These are phyloP conservation scores for Ceratina japonica DNA, from an alignment of 1,140 invertebrate genomes.

Conservation along the genomic window DNA sequence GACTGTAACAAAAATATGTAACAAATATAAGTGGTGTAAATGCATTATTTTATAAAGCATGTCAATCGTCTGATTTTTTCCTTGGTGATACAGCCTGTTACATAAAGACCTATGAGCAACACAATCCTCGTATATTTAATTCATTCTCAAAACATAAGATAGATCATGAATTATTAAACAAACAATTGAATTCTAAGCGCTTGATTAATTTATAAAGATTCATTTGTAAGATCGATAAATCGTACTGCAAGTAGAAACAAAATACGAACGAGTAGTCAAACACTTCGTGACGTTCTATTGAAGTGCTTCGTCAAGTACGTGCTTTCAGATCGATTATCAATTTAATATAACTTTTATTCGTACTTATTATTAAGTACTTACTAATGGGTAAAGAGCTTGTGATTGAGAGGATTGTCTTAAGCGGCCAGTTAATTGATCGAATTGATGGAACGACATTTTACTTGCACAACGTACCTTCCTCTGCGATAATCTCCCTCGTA, in stretches of 20 bases:
- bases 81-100: no score
- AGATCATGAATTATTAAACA: no score
- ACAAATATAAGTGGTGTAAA: neutral
- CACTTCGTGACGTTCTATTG: neutral
- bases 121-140: no score
- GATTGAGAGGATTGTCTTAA: slow-evolving; percentile 44
- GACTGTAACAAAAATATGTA: slow-evolving; percentile 46
- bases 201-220: neutral
- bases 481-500: neutral
- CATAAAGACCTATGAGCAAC: no score
- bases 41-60: neutral
- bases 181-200: no score
- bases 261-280: neutral
- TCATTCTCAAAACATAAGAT: no score
- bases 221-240: neutral
- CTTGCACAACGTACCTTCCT: slow-evolving; percentile 2
- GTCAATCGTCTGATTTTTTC: no score
- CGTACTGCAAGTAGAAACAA: neutral
- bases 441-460: slow-evolving; percentile 57
- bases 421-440: slow-evolving; percentile 55
- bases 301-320: neutral
- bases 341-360: neutral
- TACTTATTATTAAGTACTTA: slow-evolving; percentile 62
- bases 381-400: slow-evolving; percentile 57
- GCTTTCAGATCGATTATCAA: neutral